Percentiles rank a stretch among this genome's conserved stretches.
Conservation (phyloP, 2,888 invertebrate species). For the Pristionchus entomophagus region DNA sequence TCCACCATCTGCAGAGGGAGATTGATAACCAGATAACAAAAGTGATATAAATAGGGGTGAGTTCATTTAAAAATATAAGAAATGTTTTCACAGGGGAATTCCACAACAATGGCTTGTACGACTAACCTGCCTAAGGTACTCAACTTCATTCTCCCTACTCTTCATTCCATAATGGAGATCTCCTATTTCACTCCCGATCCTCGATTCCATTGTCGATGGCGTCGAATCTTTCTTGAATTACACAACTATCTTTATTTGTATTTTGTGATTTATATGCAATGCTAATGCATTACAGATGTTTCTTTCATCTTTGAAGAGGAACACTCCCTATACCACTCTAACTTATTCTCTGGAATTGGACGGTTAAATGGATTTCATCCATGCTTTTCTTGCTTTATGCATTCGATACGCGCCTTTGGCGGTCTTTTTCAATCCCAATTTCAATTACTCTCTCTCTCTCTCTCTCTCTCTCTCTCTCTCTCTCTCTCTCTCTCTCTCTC, state of each 20-base stretch:
- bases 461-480: too few relatives aligned
- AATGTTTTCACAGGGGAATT: too few relatives aligned
- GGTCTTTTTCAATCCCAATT: conserved; percentile 1
- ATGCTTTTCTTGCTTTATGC: not conserved
- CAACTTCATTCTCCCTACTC: conserved; percentile 62
- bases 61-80: too few relatives aligned
- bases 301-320: not conserved
- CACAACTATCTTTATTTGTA: not conserved
- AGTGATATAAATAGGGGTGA: too few relatives aligned
- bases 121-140: conserved; percentile 64
- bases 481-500: not conserved
- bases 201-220: conserved; percentile 58
- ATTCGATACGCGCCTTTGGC: not conserved
- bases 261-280: too few relatives aligned
- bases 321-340: not conserved
- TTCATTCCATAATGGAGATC: conserved; percentile 68
- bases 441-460: not conserved
- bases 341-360: not conserved
- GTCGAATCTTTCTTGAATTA: conserved; percentile 47
- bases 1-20: conserved; percentile 68
- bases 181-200: conserved; percentile 58
- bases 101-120: too few relatives aligned
- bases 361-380: not conserved
- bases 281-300: not conserved
- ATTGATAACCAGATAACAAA: not conserved